phyloP scores from a whole-genome alignment of 2,797 vertebrate genomes.

The Oreonectes daqikongensis region DNA sequence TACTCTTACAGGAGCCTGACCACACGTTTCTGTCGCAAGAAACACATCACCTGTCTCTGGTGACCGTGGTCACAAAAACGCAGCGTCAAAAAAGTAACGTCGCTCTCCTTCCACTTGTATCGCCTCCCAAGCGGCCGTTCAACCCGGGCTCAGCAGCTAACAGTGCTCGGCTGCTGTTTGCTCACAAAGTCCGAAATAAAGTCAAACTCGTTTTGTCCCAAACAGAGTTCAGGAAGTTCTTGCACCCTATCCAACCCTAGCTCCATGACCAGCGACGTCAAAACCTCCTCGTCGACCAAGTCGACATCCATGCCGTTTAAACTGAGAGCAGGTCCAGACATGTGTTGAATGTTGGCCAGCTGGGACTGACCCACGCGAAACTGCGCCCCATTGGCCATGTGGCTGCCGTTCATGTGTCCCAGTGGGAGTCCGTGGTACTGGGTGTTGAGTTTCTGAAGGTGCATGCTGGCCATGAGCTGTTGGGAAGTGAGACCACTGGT shows the following conservation, averaged over 20 bases:
- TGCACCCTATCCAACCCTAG: slow-evolving; percentile 93
- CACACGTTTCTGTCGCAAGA: slow-evolving; percentile 42
- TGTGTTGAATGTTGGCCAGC: slow-evolving; percentile 82
- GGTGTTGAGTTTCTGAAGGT: slow-evolving; percentile 91
- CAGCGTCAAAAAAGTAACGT: slow-evolving; percentile 58
- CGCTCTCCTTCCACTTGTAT: slow-evolving; percentile 50
- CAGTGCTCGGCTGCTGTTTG: slow-evolving; percentile 93
- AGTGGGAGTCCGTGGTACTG: slow-evolving; percentile 88
- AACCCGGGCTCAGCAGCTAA: slow-evolving; percentile 85
- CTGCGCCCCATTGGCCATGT: slow-evolving; percentile 73
- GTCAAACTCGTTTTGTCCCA: slow-evolving; percentile 98
- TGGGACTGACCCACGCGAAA: slow-evolving; percentile 81
- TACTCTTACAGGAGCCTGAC: slow-evolving; percentile 39
- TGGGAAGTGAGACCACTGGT: slow-evolving; percentile 75
- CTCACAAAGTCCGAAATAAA: slow-evolving; percentile 95
- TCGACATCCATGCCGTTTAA: slow-evolving; percentile 92
- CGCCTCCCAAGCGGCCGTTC: slow-evolving; percentile 32
- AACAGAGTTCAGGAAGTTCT: slow-evolving; percentile 94
- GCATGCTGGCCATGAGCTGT: slow-evolving; percentile 92
- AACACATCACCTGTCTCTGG: slow-evolving; percentile 52
- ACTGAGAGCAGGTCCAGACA: slow-evolving; percentile 80
- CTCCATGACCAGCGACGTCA: slow-evolving; percentile 93
- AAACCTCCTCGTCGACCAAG: slow-evolving; percentile 94
- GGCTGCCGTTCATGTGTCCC: slow-evolving; percentile 78
- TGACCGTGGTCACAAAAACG: slow-evolving; percentile 56